These are phyloP conservation scores for Oligia latruncula DNA, from an alignment of 2,888 invertebrate species.

Conservation along the genomic window DNA sequence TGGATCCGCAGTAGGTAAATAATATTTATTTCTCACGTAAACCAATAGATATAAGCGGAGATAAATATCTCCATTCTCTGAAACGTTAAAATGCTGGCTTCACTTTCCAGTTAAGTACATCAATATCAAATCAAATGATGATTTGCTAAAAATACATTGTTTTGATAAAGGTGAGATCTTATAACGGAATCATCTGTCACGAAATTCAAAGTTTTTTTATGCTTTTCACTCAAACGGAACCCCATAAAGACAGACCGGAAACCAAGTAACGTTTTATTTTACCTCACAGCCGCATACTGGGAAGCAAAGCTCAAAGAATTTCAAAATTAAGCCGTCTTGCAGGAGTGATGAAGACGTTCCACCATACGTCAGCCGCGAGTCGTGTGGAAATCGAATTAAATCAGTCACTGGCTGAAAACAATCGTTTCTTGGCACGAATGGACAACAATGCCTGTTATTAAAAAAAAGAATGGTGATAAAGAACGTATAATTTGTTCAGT, in stretches of 20 bases:
- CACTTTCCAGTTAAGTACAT: not conserved
- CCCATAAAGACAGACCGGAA: slow-evolving; percentile 38
- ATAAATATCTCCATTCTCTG: not conserved
- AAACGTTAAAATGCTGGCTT: not conserved
- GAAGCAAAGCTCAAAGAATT: slow-evolving; percentile 64
- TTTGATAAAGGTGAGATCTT: too few species aligned
- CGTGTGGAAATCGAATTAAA: slow-evolving; percentile 87
- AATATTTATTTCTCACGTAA: not conserved
- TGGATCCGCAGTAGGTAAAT: not conserved
- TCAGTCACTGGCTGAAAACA: slow-evolving; percentile 87
- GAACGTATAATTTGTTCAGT: slow-evolving; percentile 87
- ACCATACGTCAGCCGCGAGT: slow-evolving; percentile 77
- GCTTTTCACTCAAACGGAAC: slow-evolving; percentile 16
- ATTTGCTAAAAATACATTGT: too few species aligned
- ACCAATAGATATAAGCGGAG: too few species aligned
- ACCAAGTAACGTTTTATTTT: slow-evolving; percentile 27
- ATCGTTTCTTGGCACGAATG: slow-evolving; percentile 88
- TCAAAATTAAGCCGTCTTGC: slow-evolving; percentile 74
- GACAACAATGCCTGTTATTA: slow-evolving; percentile 89
- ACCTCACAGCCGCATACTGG: slow-evolving; percentile 37
- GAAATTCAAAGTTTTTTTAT: not conserved
- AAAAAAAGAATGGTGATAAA: slow-evolving; percentile 87
- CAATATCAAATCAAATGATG: too few species aligned
- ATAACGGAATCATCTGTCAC: too few species aligned
- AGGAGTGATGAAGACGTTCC: slow-evolving; percentile 81